Evolutionary conservation across 2,797 vertebrate genomes (phyloP).

Genomic region (Odontamblyopus lacepedii): DNA sequence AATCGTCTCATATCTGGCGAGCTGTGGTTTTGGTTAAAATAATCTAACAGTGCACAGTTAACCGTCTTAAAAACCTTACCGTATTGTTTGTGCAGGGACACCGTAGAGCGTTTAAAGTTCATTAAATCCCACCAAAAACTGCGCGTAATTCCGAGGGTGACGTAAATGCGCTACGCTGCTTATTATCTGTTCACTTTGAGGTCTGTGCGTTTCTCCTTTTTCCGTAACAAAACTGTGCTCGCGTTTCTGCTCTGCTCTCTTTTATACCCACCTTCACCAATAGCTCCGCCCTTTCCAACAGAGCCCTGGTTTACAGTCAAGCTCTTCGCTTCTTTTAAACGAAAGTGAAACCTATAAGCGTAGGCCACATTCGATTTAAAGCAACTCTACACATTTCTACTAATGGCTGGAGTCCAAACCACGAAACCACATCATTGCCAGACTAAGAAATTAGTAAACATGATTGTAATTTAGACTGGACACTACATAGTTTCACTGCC

Average conservation of each 20-base stretch:
- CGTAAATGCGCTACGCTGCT: not conserved
- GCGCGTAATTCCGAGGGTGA: conserved; percentile 7
- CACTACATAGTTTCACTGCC: not conserved
- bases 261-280: not conserved
- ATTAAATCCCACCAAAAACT: not conserved
- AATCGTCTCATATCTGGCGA: too few species aligned
- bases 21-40: not conserved
- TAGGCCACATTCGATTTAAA: not conserved
- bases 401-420: not conserved
- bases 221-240: not conserved
- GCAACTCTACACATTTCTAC: not conserved
- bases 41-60: not conserved
- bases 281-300: not conserved
- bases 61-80: conserved; percentile 40
- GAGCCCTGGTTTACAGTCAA: not conserved
- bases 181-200: too few species aligned
- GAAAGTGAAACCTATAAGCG: conserved; percentile 9
- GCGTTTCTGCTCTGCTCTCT: fast-evolving
- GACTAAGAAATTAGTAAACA: conserved; percentile 35
- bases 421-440: conserved; percentile 38
- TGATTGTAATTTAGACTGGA: conserved; percentile 14
- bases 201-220: not conserved
- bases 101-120: not conserved
- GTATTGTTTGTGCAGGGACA: conserved; percentile 37
- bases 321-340: not conserved